phyloP scores from a whole-genome alignment of 2,113 vertebrate genomes.

The Pteropus alecto region DNA sequence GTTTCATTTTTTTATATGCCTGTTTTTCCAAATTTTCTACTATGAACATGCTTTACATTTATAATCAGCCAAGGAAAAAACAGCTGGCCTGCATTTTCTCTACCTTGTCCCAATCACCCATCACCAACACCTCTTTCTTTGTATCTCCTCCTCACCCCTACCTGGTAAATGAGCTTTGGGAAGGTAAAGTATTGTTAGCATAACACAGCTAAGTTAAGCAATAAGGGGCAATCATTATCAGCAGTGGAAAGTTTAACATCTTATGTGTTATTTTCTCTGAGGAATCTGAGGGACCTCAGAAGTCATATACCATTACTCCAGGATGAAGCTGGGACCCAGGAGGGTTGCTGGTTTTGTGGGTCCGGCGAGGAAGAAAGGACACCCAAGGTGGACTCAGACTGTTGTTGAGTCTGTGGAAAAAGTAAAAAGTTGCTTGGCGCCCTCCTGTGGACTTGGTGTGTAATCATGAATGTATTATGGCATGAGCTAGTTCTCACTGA shows the following conservation, averaged over 20 bases:
- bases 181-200: neutral
- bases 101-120: neutral
- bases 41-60: neutral
- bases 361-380: neutral
- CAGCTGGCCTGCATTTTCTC: neutral
- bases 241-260: neutral
- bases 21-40: conserved; percentile 16
- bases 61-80: neutral
- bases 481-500: neutral
- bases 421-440: neutral
- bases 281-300: neutral
- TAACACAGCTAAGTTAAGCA: neutral
- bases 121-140: neutral
- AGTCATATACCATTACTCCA: neutral
- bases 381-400: neutral
- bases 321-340: neutral
- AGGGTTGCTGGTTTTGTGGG: neutral
- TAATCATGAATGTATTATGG: neutral
- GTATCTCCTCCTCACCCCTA: neutral
- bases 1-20: neutral
- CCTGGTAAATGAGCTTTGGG: neutral
- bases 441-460: neutral
- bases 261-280: neutral
- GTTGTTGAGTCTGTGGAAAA: neutral
- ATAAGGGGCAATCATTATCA: neutral